Evolutionary conservation across 2,797 vertebrate genomes (phyloP), one percentile per base, ranked within the genome.

Genomic region (Lepidocolaptes lacrymiger): DNA sequence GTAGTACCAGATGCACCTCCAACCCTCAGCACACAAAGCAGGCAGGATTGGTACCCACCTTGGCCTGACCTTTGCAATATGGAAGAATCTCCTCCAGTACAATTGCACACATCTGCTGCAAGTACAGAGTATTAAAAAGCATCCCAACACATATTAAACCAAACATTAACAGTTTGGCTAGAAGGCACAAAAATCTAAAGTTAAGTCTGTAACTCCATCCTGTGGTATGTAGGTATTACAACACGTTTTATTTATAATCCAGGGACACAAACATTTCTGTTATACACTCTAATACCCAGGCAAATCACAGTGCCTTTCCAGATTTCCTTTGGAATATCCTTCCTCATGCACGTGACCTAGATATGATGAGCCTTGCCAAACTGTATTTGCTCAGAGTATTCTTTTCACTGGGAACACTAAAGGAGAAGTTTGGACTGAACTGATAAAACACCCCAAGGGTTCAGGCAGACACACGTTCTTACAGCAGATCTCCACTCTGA

Each of bases 121-220:
- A 85, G 26, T 8, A 54, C 18, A 23, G 20, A 5, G 10, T 7
- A 30, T 27, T 34, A n/a, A 18, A 6, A 43, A 10, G 5, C 10
- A 5, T 1, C 6, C 9, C 41, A 7, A 59, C 71, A 15, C 4
- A 1, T 21, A 54, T 66, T 51, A 48, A 41, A 85, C 39, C 43
- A 72, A 85, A 49, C 62, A 79, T 72, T 32, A 68, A 26, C 73
- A 74, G 51, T 56, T 41, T 85, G 68, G 49, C 71, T 76, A 21
- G 44, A 71, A 93, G 27, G 63, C 55, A 88, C 63, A 30, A 49
- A 68, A 73, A 79, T 19, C 93, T 74, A 97, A 96, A 97, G 79
- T 91, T 96, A 72, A 95, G 96, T 92, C 96, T 97, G 94, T 96
- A 96, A 96, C 97, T 97, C 97, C 97, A 97, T 97, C 97, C 97